These are phyloP conservation scores for Temnothorax curvispinosus DNA, from an alignment of 1,140 invertebrate species.

Conservation along the genomic window DNA sequence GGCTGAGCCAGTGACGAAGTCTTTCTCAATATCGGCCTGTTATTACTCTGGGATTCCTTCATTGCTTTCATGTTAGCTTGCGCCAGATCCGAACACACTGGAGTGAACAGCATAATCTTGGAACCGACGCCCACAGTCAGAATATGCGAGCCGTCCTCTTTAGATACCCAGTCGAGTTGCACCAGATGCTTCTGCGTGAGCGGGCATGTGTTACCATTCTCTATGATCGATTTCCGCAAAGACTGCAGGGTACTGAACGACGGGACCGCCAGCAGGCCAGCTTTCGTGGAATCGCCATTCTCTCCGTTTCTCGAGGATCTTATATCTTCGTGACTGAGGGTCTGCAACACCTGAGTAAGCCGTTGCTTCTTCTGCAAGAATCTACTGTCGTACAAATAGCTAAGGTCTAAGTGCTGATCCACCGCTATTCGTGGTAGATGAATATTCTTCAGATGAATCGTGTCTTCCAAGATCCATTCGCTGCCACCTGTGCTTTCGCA, in stretches of 20 bases:
- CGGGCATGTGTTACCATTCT: constrained; percentile 96
- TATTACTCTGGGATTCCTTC: constrained; percentile 92
- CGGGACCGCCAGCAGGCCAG: constrained; percentile 93
- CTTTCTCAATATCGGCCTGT: constrained; percentile 93
- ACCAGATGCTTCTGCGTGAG: constrained; percentile 95
- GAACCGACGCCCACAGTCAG: constrained; percentile 98
- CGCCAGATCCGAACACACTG: constrained; percentile 95
- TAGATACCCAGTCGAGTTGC: constrained; percentile 99
- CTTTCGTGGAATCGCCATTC: constrained; percentile 79
- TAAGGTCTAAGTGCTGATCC: constrained; percentile 93
- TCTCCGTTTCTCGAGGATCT: constrained; percentile 83
- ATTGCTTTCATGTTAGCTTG: constrained; percentile 96
- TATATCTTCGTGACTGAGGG: constrained; percentile 87
- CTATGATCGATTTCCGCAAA: constrained; percentile 94
- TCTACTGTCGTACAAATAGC: constrained; percentile 93
- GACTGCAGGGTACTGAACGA: constrained; percentile 97
- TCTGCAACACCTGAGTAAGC: constrained; percentile 90
- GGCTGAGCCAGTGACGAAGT: constrained; percentile 94
- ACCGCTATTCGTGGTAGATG: constrained; percentile 93
- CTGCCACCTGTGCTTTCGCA: constrained; percentile 99
- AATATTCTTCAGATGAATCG: constrained; percentile 95
- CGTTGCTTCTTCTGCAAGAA: constrained; percentile 92
- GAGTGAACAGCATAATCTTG: constrained; percentile 94
- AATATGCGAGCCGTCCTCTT: constrained; percentile 99
- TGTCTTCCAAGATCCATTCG: constrained; percentile 99